phyloP scores from a whole-genome alignment of 2,797 vertebrate species.

The Dromococcyx pavoninus region DNA sequence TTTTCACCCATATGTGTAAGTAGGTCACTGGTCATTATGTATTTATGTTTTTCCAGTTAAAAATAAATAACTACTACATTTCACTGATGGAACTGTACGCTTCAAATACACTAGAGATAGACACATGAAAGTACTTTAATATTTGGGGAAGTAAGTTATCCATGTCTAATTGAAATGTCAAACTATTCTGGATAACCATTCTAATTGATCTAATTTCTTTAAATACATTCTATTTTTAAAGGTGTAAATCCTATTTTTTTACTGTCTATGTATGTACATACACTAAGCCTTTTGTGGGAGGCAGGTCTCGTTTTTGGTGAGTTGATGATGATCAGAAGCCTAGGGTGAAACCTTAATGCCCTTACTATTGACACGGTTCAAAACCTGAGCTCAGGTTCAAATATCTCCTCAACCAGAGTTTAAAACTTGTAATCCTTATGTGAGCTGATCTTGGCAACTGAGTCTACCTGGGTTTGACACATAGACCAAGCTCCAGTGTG shows the following conservation, averaged over 20 bases:
- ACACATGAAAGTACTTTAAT: neutral
- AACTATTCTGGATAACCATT: neutral
- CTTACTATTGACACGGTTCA: neutral
- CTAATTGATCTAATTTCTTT: slow-evolving; percentile 1
- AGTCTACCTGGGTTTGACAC: neutral
- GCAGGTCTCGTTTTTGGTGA: neutral
- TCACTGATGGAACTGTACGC: neutral
- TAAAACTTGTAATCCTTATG: neutral
- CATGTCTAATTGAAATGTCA: neutral
- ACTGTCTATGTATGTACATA: neutral
- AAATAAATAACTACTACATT: slow-evolving; percentile 12
- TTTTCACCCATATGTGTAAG: slow-evolving; percentile 23
- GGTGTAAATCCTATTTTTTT: neutral
- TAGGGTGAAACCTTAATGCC: neutral
- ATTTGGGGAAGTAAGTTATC: slow-evolving; percentile 13
- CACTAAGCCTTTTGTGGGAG: neutral
- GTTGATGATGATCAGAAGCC: fast-evolving
- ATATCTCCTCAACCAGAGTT: neutral
- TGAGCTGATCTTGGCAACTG: neutral
- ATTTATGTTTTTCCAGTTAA: neutral
- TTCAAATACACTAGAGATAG: neutral
- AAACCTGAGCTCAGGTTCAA: neutral
- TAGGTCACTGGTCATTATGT: slow-evolving; percentile 31
- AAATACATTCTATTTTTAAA: neutral
- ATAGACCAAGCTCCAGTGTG: neutral